Percentiles rank a stretch among this genome's conserved stretches.
Conservation (phyloP, 1,140 invertebrate species). For the Bombus turneri region DNA sequence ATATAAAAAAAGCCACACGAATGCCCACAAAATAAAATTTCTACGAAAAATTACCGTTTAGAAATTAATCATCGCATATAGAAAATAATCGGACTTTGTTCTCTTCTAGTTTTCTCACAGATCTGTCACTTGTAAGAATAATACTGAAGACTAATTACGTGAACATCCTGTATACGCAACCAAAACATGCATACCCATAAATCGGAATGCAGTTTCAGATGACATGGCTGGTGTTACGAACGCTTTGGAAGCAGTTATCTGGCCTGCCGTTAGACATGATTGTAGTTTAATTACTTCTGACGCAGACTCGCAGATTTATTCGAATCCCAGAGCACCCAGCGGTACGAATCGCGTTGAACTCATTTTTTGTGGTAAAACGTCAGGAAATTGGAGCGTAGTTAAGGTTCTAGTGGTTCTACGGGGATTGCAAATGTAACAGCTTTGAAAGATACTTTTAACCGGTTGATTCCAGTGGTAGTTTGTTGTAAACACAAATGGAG, state of each 20-base stretch:
- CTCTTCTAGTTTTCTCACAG: background rate
- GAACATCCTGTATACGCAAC: background rate
- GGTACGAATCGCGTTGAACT: background rate
- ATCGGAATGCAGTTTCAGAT: conserved; percentile 35
- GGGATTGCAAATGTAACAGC: background rate
- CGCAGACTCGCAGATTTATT: conserved; percentile 28
- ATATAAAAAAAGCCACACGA: background rate
- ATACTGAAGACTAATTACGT: background rate
- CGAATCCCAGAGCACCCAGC: background rate
- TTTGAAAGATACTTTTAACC: background rate
- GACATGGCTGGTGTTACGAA: conserved; percentile 30
- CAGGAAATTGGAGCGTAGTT: background rate
- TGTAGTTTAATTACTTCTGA: conserved; percentile 70
- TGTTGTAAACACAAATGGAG: background rate
- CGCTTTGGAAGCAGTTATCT: conserved; percentile 53
- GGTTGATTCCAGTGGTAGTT: background rate
- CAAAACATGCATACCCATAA: background rate
- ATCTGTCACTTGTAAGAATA: background rate
- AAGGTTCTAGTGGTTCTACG: background rate
- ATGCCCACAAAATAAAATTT: no score
- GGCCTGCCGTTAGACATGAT: conserved; percentile 58
- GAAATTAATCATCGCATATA: no score
- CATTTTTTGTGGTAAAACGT: conserved; percentile 5
- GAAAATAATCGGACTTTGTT: background rate
- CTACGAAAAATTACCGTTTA: no score